A percentile compares a stretch with the other conserved stretches of the same genome.
phyloP scores from a whole-genome alignment of 1,140 invertebrate species.

The Megalopta genalis region DNA sequence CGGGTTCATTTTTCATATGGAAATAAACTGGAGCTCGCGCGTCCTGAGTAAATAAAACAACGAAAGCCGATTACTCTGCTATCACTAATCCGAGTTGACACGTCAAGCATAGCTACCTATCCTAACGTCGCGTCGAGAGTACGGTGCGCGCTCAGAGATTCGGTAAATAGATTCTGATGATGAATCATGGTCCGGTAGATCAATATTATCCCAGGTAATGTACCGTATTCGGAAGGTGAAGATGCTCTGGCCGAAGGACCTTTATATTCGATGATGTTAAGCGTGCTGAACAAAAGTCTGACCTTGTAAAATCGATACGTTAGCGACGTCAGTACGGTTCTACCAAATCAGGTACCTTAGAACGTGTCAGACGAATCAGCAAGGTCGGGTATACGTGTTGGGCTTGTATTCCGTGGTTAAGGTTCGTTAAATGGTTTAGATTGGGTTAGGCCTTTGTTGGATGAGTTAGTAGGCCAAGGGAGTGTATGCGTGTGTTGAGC shows the following conservation, averaged over 20 bases:
- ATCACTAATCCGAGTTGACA: not conserved
- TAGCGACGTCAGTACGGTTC: not conserved
- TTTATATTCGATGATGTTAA: not conserved
- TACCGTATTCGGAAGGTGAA: not conserved
- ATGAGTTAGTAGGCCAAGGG: not conserved
- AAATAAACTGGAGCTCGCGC: not conserved
- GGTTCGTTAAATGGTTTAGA: slow-evolving; percentile 6
- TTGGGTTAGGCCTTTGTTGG: not conserved
- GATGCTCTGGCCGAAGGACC: not conserved
- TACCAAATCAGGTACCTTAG: no score
- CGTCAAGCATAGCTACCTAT: not conserved
- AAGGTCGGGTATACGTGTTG: not conserved
- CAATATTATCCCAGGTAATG: not conserved
- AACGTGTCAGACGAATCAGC: not conserved
- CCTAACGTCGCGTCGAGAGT: not conserved
- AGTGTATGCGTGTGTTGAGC: not conserved
- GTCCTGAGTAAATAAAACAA: not conserved
- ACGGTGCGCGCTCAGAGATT: not conserved
- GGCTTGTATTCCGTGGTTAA: not conserved
- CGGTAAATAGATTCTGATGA: not conserved
- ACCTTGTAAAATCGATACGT: not conserved
- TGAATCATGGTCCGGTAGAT: not conserved
- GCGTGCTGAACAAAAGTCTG: not conserved
- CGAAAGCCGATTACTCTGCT: not conserved
- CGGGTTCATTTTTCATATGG: no score